Evolutionary conservation across 2,797 vertebrate species (phyloP).

Genomic region (Enteromius anoplus): DNA sequence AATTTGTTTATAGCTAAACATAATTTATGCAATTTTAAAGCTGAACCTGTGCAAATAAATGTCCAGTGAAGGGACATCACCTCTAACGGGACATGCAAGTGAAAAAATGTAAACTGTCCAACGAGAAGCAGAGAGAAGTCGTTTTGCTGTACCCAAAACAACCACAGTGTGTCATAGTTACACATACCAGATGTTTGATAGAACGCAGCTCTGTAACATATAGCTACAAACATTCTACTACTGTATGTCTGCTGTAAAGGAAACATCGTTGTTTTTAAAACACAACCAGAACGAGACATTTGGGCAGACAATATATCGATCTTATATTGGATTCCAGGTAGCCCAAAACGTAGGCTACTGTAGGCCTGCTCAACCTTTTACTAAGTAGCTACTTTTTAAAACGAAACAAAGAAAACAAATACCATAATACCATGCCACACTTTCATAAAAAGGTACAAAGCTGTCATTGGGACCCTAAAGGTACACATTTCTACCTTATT

Average conservation of each 20-base stretch:
- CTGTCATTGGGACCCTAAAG: no score
- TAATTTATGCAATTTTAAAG: background rate
- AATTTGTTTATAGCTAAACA: no score
- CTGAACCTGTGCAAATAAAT: background rate
- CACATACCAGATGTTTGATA: background rate
- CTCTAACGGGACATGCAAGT: background rate
- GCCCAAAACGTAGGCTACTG: background rate
- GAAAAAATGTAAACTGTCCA: background rate
- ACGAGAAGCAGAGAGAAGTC: background rate
- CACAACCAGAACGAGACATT: background rate
- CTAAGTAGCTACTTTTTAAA: no score
- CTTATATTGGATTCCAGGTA: background rate
- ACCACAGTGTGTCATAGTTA: constrained; percentile 4
- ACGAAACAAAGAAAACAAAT: no score
- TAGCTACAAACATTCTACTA: background rate
- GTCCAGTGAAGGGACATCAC: background rate
- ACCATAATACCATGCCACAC: no score
- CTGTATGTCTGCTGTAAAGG: background rate
- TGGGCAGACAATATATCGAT: background rate
- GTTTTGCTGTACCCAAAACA: constrained; percentile 13
- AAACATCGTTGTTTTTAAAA: background rate
- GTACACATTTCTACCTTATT: background rate
- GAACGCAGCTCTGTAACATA: background rate
- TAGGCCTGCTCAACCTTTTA: no score
- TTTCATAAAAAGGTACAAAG: no score